Evolutionary conservation across 2,113 vertebrate species (phyloP).

Genomic region (Picathartes gymnocephalus): DNA sequence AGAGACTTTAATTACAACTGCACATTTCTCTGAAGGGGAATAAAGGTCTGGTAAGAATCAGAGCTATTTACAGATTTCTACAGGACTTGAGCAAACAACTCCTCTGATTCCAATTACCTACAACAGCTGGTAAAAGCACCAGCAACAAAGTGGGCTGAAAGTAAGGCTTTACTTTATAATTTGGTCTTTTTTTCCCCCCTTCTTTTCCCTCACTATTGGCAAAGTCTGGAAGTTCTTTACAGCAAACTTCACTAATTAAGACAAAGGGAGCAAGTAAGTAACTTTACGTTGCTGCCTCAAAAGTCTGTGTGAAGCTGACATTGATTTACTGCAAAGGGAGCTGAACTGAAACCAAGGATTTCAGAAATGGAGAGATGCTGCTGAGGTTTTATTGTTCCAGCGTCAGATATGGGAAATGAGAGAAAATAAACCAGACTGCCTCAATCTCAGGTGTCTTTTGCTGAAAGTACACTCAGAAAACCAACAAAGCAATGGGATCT

Average conservation of each 20-base stretch:
- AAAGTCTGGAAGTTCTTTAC: constrained; percentile 21
- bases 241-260: background rate
- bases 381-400: background rate
- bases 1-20: background rate
- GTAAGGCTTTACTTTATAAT: background rate
- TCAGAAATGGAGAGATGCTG: background rate
- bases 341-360: background rate
- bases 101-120: constrained; percentile 25
- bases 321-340: background rate
- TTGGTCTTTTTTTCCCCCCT: rapidly evolving
- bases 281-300: background rate
- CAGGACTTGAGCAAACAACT: background rate
- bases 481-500: background rate
- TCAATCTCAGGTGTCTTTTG: background rate
- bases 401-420: rapidly evolving
- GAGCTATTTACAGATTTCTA: background rate
- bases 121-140: background rate
- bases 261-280: background rate
- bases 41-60: background rate
- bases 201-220: background rate
- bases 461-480: background rate
- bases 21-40: background rate
- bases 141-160: background rate
- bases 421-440: background rate
- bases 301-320: background rate